Evolutionary conservation across 2,888 invertebrate species (phyloP), one percentile per base, ranked within the genome.

Genomic region (Flexamia atlantica): DNA sequence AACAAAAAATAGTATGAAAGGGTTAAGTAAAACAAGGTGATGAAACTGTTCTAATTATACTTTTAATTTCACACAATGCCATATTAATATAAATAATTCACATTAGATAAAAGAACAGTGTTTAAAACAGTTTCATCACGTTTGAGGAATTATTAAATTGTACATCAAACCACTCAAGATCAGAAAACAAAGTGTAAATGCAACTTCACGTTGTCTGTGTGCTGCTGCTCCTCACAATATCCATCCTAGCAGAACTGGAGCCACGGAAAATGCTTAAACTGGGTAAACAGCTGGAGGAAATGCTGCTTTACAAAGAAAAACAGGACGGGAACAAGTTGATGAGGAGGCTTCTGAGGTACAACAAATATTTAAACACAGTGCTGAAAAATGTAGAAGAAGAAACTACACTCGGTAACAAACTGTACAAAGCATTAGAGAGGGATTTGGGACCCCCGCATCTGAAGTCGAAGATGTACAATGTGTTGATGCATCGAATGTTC

Each of bases 311-410:
- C 50, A 42, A 46, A 46, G 53, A 70, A n/a, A 70, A 32, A 68
- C 70, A 46, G 12, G 82, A 82, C 12, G 82, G 82, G 0, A 42
- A 82, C 17, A 82, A 23, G 53, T 82, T 82, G 4, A 70, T 82
- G 30, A 82, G 20, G 23, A 70, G 25, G 10, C 23, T 70, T 32
- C 30, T 46, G 10, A 70, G 17, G n/a, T 82, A 82, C 53, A 68
- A 70, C 12, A 72, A 82, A 14, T 70, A 82, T 32, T 70, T 82
- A 64, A 32, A 70, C 23, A 36, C 42, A 23, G 82, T 70, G 23
- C 28, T 82, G n/a, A 70, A 46, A 32, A 32, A 70, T 14, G 70
- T 82, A 1, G 82, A 70, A 70, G 53, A 82, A 1, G 70, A 82
- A 50, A 82, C 82, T 2, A 1, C 50, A 0, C 25, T 42, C 0